phyloP scores from a whole-genome alignment of 1,140 invertebrate species.

The Macrosteles quadrilineatus region DNA sequence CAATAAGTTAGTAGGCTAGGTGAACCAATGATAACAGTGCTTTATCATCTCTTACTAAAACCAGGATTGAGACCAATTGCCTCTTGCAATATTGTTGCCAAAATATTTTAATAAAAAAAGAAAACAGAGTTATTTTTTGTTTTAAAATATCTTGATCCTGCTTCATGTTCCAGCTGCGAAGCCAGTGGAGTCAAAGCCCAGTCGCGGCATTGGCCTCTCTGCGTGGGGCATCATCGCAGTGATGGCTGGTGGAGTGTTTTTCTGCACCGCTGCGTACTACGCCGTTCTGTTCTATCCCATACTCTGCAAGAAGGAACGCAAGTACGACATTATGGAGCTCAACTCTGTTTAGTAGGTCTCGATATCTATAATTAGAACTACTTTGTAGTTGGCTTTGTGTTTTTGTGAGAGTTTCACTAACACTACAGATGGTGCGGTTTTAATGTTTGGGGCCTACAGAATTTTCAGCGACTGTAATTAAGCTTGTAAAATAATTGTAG shows the following conservation, averaged over 20 bases:
- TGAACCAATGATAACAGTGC: too few relatives aligned
- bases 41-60: too few relatives aligned
- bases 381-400: neutral
- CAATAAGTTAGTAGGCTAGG: too few relatives aligned
- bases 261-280: slow-evolving; percentile 59
- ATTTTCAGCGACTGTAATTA: too few relatives aligned
- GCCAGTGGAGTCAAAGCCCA: neutral
- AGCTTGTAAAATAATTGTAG: too few relatives aligned
- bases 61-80: too few relatives aligned
- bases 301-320: slow-evolving; percentile 58
- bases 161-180: neutral
- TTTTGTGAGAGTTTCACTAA: neutral
- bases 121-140: too few relatives aligned
- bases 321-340: slow-evolving; percentile 61
- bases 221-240: slow-evolving; percentile 61
- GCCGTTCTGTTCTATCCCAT: slow-evolving; percentile 62
- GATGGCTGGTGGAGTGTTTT: slow-evolving; percentile 55
- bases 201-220: slow-evolving; percentile 47
- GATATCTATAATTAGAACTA: neutral
- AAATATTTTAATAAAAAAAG: too few relatives aligned
- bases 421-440: neutral
- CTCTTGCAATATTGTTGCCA: too few relatives aligned
- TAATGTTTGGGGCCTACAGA: too few relatives aligned
- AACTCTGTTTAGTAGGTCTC: slow-evolving; percentile 43
- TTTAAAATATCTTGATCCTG: too few relatives aligned